Percentiles rank a stretch among this genome's conserved stretches.
phyloP scores from a whole-genome alignment of 2,888 invertebrate species.

The Notocelia uddmanniana region DNA sequence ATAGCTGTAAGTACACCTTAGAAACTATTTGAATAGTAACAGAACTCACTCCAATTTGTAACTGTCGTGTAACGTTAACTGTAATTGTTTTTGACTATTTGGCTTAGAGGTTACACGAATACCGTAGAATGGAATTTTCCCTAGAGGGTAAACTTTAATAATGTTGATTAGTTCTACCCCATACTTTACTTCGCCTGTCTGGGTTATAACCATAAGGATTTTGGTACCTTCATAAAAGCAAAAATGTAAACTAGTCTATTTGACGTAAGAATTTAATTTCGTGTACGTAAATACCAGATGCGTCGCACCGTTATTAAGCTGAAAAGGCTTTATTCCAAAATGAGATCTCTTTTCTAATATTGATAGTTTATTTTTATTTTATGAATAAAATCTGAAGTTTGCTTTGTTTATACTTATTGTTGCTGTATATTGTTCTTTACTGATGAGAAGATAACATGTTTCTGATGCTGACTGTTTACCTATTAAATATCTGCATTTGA shows the following conservation, averaged over 20 bases:
- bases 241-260: neutral
- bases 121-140: neutral
- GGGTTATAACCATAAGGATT: neutral
- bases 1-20: neutral
- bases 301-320: neutral
- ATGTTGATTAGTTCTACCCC: neutral
- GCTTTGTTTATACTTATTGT: too few species aligned
- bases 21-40: neutral
- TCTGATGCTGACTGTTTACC: too few species aligned
- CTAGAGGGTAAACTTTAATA: constrained; percentile 19
- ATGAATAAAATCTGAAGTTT: neutral
- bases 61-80: neutral
- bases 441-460: too few species aligned
- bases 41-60: too few species aligned
- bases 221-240: neutral
- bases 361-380: too few species aligned
- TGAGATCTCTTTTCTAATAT: neutral
- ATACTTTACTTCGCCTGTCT: constrained; percentile 1
- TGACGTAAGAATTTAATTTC: neutral
- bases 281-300: neutral
- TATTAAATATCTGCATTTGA: too few species aligned
- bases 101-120: neutral
- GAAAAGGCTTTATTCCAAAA: neutral
- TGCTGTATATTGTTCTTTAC: too few species aligned
- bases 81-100: neutral